Evolutionary conservation across 1,140 invertebrate genomes (phyloP), one percentile per base, ranked within the genome.

Genomic region (Diorhabda carinulata): DNA sequence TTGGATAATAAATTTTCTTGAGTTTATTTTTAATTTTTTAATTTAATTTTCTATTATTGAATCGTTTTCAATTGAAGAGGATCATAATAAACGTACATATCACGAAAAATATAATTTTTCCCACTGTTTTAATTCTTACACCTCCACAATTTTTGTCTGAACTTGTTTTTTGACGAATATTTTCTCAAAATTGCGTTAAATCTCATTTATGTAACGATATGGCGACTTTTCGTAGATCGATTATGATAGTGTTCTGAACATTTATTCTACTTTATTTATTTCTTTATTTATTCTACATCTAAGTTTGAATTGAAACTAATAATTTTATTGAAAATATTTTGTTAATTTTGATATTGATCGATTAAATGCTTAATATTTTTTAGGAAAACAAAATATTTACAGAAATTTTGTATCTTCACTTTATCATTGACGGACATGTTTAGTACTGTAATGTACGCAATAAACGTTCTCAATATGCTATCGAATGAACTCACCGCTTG

Each of bases 341-440:
- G 47, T 9, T 6, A 9, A 52, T 52, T 9, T 52, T 6, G 9
- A 59, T 65, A 8, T 57, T 45, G 8, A 67, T 56, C 25, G 65
- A 4, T 6, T 43, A 25, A 25, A 25, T 25, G 25, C 25, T 62
- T 25, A 8, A 8, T 9, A 44, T 10, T 58, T 68, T 68, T 58
- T 57, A 60, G 3, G 57, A 64, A 73, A 66, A 52, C 43, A 57
- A 61, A 64, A 60, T 78, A 73, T 57, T 67, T 81, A 3, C 79
- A 81, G 66, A 81, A 81, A 61, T 76, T 77, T 59, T 83, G 80
- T 9, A 78, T 84, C 5, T 80, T 84, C 8, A 82, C 83, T 0
- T 73, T 85, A 61, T 81, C 83, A 10, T 61, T 79, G 47, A 81
- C 83, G 44, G 83, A 85, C 73, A 72, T 84, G 3, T 63, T 81